Conservation (phyloP, 2,797 vertebrate species). For the Mormyrops attenuatus region DNA sequence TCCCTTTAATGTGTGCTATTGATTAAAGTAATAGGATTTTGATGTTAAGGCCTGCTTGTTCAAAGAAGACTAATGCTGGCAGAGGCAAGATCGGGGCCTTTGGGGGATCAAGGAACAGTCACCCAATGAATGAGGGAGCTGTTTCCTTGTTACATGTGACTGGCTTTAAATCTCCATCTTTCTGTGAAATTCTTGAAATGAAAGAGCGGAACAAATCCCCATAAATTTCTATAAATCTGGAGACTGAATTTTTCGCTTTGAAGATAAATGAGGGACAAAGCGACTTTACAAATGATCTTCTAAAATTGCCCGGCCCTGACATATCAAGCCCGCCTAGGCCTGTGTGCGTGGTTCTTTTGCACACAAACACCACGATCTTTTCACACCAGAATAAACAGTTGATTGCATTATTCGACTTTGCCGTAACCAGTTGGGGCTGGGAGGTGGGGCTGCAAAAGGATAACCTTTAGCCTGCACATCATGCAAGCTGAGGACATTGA, state of each 20-base stretch:
- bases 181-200: slow-evolving; percentile 39
- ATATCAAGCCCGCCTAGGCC: not conserved
- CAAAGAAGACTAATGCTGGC: slow-evolving; percentile 42
- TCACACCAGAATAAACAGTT: not conserved
- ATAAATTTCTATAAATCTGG: slow-evolving; percentile 39
- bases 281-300: slow-evolving; percentile 5
- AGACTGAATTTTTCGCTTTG: slow-evolving; percentile 37
- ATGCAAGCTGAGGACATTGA: not conserved
- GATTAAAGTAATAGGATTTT: slow-evolving; percentile 56
- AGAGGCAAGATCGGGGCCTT: slow-evolving; percentile 39
- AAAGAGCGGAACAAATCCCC: slow-evolving; percentile 45
- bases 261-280: slow-evolving; percentile 39
- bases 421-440: not conserved
- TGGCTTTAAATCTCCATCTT: slow-evolving; percentile 45
- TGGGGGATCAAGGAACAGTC: slow-evolving; percentile 41
- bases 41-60: slow-evolving; percentile 52
- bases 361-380: not conserved
- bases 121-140: slow-evolving; percentile 40
- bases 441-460: not conserved
- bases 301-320: not conserved
- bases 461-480: not conserved
- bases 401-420: not conserved
- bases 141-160: slow-evolving; percentile 28
- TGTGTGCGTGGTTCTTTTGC: not conserved
- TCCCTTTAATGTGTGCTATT: slow-evolving; percentile 39